Conservation (phyloP, 2,888 invertebrate genomes). For the Andrena hattorfiana region DNA sequence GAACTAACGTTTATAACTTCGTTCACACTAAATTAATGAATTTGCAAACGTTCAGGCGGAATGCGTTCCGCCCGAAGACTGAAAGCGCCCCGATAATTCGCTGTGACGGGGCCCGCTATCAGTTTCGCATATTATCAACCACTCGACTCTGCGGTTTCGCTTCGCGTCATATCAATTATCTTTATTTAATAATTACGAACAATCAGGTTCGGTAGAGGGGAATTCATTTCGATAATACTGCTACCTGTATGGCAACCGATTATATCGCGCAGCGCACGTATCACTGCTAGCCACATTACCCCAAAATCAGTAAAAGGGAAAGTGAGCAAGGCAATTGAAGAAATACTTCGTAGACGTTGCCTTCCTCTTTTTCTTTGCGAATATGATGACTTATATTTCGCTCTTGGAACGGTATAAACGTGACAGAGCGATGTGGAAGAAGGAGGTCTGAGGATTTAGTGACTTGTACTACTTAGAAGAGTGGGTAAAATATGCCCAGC, state of each 20-base stretch:
- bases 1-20: slow-evolving; percentile 18
- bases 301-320: background rate
- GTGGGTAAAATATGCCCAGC: background rate
- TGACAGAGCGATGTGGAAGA: no score
- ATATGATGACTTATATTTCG: no score
- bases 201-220: slow-evolving; percentile 11
- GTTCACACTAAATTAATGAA: slow-evolving; percentile 36
- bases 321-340: background rate
- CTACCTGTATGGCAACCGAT: background rate
- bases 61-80: slow-evolving; percentile 10
- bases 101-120: slow-evolving; percentile 4
- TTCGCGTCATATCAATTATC: slow-evolving; percentile 47
- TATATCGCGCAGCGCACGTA: background rate
- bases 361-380: no score
- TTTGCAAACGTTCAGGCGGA: slow-evolving; percentile 34
- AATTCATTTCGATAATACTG: slow-evolving; percentile 12
- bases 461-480: background rate
- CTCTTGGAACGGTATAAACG: no score
- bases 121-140: slow-evolving; percentile 31
- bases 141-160: slow-evolving; percentile 12
- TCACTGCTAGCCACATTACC: background rate
- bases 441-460: background rate
- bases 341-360: background rate
- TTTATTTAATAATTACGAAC: slow-evolving; percentile 49
- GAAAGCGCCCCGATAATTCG: slow-evolving; percentile 11